Evolutionary conservation across 2,888 invertebrate species (phyloP), one percentile per base, ranked within the genome.

Genomic region (Tubulanus polymorphus): DNA sequence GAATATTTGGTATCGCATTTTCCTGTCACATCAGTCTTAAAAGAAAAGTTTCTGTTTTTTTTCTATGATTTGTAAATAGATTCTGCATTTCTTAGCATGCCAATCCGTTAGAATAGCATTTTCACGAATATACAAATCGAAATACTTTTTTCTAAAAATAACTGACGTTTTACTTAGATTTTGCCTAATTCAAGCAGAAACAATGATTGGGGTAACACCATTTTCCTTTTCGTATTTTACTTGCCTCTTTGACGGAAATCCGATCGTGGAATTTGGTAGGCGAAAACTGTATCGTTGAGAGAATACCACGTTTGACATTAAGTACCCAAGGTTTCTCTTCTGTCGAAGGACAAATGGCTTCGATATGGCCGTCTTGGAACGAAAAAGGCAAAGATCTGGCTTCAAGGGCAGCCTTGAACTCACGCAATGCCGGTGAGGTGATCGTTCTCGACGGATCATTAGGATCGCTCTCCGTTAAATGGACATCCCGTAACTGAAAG

Each of bases 231-330:
- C 10, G 25, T 27, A 47, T 55, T 51, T 50, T 6, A 54, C 32
- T 53, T 26, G 71, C 73, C 71, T 72, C 72, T 15, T 59, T 57
- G 12, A 66, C 53, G 29, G 63, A 66, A 50, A 67, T 61, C 48
- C 68, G 67, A 28, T 90, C 85, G 75, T 91, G 91, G 65, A 93
- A 89, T 58, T 92, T 65, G 3, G 68, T 83, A 93, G 93, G 93
- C 60, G 88, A 87, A 74, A 93, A 94, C 75, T 94, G 93, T 58
- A 93, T 83, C 71, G 90, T 83, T 0, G 93, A 93, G 55, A 92
- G 85, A 61, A 94, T 84, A 2, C 90, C 93, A 62, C 93, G 85
- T 82, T 95, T 95, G 74, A 94, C 85, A 82, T 95, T 94, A 52
- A 94, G 85, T 0, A 90, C 88, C 71, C 88, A 87, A 23, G 86